Percentiles rank a stretch among this genome's conserved stretches.
Conservation (phyloP, 2,888 invertebrate genomes). For the Hirtodrosophila confusa region DNA sequence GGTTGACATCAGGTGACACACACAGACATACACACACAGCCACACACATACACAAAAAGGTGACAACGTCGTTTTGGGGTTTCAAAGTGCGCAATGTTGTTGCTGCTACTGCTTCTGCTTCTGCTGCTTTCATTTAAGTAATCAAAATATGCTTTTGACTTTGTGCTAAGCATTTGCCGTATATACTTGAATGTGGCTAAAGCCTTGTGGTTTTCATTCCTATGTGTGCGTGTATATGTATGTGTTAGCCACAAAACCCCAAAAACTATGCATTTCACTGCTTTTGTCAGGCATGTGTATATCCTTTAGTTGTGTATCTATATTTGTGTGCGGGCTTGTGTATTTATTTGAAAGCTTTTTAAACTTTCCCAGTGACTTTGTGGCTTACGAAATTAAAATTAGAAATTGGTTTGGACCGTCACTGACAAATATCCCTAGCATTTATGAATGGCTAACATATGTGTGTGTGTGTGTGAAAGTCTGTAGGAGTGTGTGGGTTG, state of each 20-base stretch:
- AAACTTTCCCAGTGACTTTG: conserved; percentile 75
- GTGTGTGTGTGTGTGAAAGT: conserved; percentile 22
- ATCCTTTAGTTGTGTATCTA: conserved; percentile 40
- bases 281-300: conserved; percentile 61
- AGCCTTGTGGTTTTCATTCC: conserved; percentile 48
- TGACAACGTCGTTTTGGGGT: conserved; percentile 68
- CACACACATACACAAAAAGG: conserved; percentile 44
- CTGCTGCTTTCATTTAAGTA: conserved; percentile 74
- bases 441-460: conserved; percentile 52
- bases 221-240: conserved; percentile 17
- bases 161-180: conserved; percentile 70
- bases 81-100: conserved; percentile 16
- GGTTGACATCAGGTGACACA: conserved; percentile 14
- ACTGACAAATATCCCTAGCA: conserved; percentile 58
- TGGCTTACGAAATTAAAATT: conserved; percentile 79
- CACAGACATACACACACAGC: conserved; percentile 3
- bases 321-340: conserved; percentile 47
- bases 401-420: conserved; percentile 74
- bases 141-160: conserved; percentile 80
- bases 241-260: conserved; percentile 69
- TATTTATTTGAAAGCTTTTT: conserved; percentile 75
- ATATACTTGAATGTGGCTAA: conserved; percentile 34
- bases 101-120: conserved; percentile 29
- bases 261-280: conserved; percentile 76
- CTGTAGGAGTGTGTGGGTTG: neutral